Percentiles rank a stretch among this genome's conserved stretches.
Evolutionary conservation across 2,888 invertebrate genomes (phyloP).

Genomic region (Dione juno): DNA sequence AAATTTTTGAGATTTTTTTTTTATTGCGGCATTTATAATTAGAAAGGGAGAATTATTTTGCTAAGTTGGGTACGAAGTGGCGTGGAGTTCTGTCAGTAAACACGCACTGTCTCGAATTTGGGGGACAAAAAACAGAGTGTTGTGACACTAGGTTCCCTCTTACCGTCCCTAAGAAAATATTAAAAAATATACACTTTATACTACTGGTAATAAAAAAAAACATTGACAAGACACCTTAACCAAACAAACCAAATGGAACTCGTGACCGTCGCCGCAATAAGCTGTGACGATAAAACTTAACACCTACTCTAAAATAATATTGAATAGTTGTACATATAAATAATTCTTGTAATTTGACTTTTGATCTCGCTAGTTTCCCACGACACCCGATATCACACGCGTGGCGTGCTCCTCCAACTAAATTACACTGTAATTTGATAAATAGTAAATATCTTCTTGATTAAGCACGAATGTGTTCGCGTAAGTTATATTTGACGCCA

Average conservation of each 20-base stretch:
- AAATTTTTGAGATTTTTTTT: too few relatives aligned
- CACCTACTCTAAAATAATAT: conserved; percentile 6
- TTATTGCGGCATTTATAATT: too few relatives aligned
- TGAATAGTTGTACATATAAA: conserved; percentile 11
- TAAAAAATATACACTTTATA: too few relatives aligned
- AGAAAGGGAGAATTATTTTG: too few relatives aligned
- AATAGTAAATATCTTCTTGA: conserved; percentile 12
- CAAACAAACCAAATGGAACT: not conserved
- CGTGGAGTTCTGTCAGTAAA: too few relatives aligned
- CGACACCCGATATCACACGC: conserved; percentile 53
- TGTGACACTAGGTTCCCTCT: too few relatives aligned
- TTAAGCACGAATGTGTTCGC: not conserved
- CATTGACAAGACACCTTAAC: too few relatives aligned
- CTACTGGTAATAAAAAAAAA: too few relatives aligned
- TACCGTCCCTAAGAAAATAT: too few relatives aligned
- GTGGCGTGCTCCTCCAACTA: conserved; percentile 41
- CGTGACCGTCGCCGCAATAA: conserved; percentile 8
- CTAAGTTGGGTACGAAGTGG: too few relatives aligned
- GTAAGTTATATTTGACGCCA: not conserved
- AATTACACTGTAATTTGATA: conserved; percentile 6
- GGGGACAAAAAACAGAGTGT: too few relatives aligned
- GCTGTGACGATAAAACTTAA: conserved; percentile 12
- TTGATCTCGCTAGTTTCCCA: conserved; percentile 46
- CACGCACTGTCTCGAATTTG: too few relatives aligned
- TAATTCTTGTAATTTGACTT: conserved; percentile 10